Base-by-base conservation (phyloP, 2,797 vertebrate genomes). In the Zenarchopterus dispar region DNA sequence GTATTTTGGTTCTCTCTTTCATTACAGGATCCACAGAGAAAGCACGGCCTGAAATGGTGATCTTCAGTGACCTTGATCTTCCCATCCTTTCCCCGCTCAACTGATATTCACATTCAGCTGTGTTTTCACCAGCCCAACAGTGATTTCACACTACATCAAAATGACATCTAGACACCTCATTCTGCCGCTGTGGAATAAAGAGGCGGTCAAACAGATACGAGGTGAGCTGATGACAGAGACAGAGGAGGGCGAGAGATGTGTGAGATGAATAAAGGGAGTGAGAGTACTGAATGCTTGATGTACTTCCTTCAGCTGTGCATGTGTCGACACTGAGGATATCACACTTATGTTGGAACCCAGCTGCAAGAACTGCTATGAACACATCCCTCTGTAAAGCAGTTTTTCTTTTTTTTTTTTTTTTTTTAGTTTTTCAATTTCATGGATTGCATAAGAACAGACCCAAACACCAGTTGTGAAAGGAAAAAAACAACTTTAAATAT, bases 111-210 rank as follows among this genome's bases (percentile, higher is more conserved):
- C 33, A 36, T 36, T 36, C 33, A 36, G 33, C 11, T 36, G 33
- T 7, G 24, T 3, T 10, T 36, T 92, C 90, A 89, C 77, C 76
- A 36, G 58, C 60, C 73, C 71, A 60, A 73, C 73, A 74, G 75
- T 84, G 78, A 90, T 87, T 93, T 90, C 87, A 87, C 85, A 85
- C 80, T 85, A 84, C 80, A 89, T 89, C 87, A 82, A 87, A 82
- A 86, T 83, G 75, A 62, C 83, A 75, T 80, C 75, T 84, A 51
- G 80, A 83, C 74, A 75, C 71, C 49, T 78, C 60, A 77, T 80
- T 63, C 56, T 31, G 53, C 56, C 63, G 31, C 59, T 44, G 72
- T 57, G 73, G 58, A 67, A 56, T 23, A 36, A 2, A 63, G 62
- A 44, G 53, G 61, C 36, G 53, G 61, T 43, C 56, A 72, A 56